Evolutionary conservation across 2,797 vertebrate genomes (phyloP).

Genomic region (Lacerta viridis): DNA sequence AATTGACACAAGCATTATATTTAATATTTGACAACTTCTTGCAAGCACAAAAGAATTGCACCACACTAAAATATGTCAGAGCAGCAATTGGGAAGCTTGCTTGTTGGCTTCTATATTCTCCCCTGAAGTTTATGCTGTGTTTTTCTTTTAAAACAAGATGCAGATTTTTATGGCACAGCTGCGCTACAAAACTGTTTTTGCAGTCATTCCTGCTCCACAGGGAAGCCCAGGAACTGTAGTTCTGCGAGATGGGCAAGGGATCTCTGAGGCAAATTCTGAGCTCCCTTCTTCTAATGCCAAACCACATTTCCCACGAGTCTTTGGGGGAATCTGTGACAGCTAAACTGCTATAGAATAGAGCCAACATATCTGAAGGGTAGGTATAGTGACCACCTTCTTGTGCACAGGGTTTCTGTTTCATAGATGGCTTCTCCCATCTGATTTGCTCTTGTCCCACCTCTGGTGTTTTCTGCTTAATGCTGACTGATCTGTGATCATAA

Average conservation of each 20-base stretch:
- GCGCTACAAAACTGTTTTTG: not conserved
- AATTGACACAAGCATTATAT: not conserved
- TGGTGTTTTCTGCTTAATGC: not conserved
- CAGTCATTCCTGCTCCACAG: not conserved
- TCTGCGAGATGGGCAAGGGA: not conserved
- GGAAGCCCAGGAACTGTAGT: not conserved
- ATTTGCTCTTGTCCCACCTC: not conserved
- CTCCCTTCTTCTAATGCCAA: not conserved
- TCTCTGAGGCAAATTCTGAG: not conserved
- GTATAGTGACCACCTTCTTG: not conserved
- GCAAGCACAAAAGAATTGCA: not conserved
- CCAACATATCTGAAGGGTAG: not conserved
- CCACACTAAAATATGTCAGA: not conserved
- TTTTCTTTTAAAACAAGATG: constrained; percentile 4
- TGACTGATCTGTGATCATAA: not conserved
- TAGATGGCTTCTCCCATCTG: not conserved
- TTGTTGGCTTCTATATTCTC: not conserved
- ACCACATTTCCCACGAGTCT: not conserved
- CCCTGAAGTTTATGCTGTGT: not conserved
- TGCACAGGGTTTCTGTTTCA: not conserved
- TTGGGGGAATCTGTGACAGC: not conserved
- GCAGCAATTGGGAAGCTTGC: not conserved
- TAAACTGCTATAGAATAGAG: not conserved
- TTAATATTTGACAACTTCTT: not conserved
- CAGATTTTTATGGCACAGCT: not conserved